These are phyloP conservation scores for Pseudomyrmex dendroicus DNA, from an alignment of 1,140 invertebrate genomes.

Conservation along the genomic window DNA sequence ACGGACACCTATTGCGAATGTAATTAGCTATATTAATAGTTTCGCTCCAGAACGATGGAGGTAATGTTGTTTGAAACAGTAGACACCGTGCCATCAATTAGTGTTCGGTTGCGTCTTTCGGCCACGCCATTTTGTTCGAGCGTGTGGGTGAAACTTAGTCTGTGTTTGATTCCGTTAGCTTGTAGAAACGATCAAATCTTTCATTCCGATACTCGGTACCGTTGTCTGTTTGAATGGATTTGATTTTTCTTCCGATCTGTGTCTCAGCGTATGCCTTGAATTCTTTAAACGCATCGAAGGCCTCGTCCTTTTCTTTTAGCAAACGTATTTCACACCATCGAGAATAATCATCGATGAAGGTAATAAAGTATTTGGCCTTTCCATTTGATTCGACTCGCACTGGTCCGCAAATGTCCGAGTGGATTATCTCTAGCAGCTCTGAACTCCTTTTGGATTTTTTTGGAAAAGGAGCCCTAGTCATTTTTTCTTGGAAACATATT, in stretches of 20 bases:
- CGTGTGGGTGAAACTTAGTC: background rate
- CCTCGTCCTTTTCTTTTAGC: background rate
- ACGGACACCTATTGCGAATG: background rate
- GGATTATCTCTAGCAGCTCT: background rate
- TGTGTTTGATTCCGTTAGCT: background rate
- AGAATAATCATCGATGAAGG: slow-evolving; percentile 1
- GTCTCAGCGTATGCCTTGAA: background rate
- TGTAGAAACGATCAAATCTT: background rate
- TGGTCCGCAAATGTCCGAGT: background rate
- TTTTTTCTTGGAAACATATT: background rate
- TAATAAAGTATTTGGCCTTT: background rate
- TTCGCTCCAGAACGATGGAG: background rate
- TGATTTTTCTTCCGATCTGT: background rate
- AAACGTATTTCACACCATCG: background rate
- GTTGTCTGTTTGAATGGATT: background rate
- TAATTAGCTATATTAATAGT: background rate
- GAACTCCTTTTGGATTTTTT: background rate
- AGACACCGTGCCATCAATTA: background rate
- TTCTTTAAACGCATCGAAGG: background rate
- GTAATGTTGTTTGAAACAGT: background rate
- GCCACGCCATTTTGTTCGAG: background rate
- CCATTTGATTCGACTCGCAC: slow-evolving; percentile 3
- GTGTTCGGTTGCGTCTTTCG: background rate
- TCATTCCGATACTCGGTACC: background rate
- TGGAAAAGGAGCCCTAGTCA: background rate